Percentiles rank a stretch among this genome's conserved stretches.
Evolutionary conservation across 2,888 invertebrate genomes (phyloP).

Genomic region (Clivina fossor): DNA sequence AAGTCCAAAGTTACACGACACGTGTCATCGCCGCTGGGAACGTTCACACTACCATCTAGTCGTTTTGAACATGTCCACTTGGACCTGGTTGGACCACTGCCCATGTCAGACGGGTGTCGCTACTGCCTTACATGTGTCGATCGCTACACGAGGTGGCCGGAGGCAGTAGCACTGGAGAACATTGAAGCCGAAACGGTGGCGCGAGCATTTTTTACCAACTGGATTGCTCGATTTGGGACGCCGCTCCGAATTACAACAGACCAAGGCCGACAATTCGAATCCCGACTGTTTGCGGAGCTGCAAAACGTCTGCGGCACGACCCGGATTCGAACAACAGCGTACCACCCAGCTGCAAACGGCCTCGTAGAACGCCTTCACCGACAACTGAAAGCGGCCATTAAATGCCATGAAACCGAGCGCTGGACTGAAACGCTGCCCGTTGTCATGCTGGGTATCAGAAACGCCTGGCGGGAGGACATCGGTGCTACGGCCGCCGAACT

Average conservation of each 20-base stretch:
- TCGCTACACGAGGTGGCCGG: constrained; percentile 42
- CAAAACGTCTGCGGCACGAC: too few species aligned
- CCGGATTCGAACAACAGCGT: too few species aligned
- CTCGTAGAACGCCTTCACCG: too few species aligned
- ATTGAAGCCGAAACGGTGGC: constrained; percentile 38
- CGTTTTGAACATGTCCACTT: constrained; percentile 45
- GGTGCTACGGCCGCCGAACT: too few species aligned
- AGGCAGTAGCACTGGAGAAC: constrained; percentile 43
- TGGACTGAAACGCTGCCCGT: too few species aligned
- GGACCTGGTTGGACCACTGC: constrained; percentile 40
- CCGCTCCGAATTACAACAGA: constrained; percentile 40
- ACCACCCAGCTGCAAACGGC: too few species aligned
- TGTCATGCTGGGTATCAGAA: too few species aligned
- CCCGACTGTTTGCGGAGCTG: too few species aligned
- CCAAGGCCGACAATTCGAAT: constrained; percentile 42
- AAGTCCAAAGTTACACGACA: constrained; percentile 39
- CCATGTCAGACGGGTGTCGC: constrained; percentile 33
- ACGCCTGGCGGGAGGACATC: too few species aligned
- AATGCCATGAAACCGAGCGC: too few species aligned
- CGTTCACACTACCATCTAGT: constrained; percentile 36
- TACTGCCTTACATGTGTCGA: constrained; percentile 45
- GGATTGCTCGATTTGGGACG: constrained; percentile 38
- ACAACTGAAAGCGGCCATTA: too few species aligned
- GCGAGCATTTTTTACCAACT: constrained; percentile 30
- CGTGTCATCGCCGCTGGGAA: constrained; percentile 25